phyloP scores from a whole-genome alignment of 2,797 vertebrate genomes.

The Peromyscus attwateri region DNA sequence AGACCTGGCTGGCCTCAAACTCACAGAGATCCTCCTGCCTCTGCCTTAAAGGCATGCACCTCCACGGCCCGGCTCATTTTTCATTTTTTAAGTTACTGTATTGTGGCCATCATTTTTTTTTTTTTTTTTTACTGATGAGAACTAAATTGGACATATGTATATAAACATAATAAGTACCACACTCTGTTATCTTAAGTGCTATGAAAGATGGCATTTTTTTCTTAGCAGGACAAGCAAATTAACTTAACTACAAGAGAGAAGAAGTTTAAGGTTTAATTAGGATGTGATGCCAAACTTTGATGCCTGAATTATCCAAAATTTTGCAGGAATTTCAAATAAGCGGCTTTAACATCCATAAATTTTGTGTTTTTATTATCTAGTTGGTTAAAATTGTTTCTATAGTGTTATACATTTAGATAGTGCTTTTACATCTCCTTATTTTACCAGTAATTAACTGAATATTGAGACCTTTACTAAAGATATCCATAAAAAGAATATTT shows the following conservation, averaged over 20 bases:
- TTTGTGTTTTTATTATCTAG: slow-evolving; percentile 33
- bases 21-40: too few relatives aligned
- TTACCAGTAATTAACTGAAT: slow-evolving; percentile 49
- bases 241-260: slow-evolving; percentile 27
- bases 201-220: slow-evolving; percentile 12
- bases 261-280: slow-evolving; percentile 26
- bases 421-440: slow-evolving; percentile 2
- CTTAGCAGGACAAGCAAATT: slow-evolving; percentile 46
- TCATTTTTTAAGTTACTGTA: slow-evolving; percentile 46
- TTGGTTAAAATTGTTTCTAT: slow-evolving; percentile 44
- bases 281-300: slow-evolving; percentile 18
- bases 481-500: slow-evolving; percentile 23
- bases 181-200: slow-evolving; percentile 41
- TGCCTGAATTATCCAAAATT: slow-evolving; percentile 25
- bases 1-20: too few relatives aligned
- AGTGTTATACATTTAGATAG: not conserved
- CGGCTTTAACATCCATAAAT: slow-evolving; percentile 40
- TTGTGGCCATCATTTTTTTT: slow-evolving; percentile 18
- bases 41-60: too few relatives aligned
- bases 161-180: slow-evolving; percentile 54
- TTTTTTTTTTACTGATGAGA: slow-evolving; percentile 25
- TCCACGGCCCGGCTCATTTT: not conserved
- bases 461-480: slow-evolving; percentile 49
- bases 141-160: slow-evolving; percentile 45
- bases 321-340: slow-evolving; percentile 48